A percentile compares a stretch with the other conserved stretches of the same genome.
Conservation (phyloP, 2,113 vertebrate species). For the Ondatra zibethicus region DNA sequence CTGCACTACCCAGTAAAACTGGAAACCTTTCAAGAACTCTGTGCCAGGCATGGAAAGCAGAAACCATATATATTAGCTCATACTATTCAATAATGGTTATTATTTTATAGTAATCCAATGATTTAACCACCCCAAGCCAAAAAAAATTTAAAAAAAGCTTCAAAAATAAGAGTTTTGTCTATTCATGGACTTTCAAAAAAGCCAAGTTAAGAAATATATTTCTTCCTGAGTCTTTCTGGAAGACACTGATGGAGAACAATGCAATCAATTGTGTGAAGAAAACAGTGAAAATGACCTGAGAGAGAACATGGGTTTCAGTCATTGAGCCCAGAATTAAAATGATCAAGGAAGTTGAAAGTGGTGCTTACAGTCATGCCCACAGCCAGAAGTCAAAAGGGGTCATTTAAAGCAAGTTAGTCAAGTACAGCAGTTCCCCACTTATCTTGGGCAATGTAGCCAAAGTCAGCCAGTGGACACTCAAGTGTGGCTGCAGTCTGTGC, state of each 20-base stretch:
- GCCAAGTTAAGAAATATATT: not conserved
- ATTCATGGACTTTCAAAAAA: not conserved
- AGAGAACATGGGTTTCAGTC: not conserved
- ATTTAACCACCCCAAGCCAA: not conserved
- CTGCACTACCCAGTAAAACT: not conserved
- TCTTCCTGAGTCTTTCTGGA: constrained; percentile 16
- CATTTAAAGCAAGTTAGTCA: not conserved
- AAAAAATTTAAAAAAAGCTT: not conserved
- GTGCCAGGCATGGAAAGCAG: not conserved
- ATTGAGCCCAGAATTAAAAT: not conserved
- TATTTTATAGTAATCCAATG: not conserved
- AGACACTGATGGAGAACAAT: not conserved
- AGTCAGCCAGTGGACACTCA: not conserved
- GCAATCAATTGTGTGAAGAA: not conserved
- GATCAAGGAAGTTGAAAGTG: not conserved
- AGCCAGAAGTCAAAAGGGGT: not conserved
- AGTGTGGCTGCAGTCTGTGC: not conserved
- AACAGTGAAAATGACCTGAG: not conserved
- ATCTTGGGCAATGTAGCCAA: not conserved
- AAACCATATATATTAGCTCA: not conserved
- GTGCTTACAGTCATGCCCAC: not conserved
- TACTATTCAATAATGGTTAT: not conserved
- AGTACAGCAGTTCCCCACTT: too few species aligned
- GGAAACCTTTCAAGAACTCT: not conserved
- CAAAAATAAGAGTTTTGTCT: not conserved